Evolutionary conservation across 2,888 invertebrate species (phyloP).

Genomic region (Drosophila formosana): DNA sequence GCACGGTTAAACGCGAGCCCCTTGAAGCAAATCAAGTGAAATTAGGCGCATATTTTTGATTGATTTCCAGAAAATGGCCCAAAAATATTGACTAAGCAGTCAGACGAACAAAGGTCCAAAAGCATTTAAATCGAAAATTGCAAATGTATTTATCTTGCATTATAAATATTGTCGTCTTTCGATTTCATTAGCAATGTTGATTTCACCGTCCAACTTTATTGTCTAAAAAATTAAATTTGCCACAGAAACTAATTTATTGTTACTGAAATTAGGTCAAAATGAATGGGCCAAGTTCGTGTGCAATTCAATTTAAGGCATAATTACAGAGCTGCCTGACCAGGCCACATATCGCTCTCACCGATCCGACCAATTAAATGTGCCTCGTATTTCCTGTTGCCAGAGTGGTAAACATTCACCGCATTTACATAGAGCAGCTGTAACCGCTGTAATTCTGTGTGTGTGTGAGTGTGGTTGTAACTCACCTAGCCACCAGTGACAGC

Average conservation of each 20-base stretch:
- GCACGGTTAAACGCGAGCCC: constrained; percentile 50
- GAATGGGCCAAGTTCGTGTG: constrained; percentile 48
- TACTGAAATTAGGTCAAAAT: constrained; percentile 21
- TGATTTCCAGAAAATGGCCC: constrained; percentile 24
- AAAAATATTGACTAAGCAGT: constrained; percentile 16
- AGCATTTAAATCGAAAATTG: constrained; percentile 4
- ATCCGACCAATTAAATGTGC: constrained; percentile 51
- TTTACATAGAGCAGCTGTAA: constrained; percentile 43
- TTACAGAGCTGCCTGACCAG: constrained; percentile 36
- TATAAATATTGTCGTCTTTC: background rate
- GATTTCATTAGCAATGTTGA: background rate
- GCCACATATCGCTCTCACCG: constrained; percentile 12
- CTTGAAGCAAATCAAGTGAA: constrained; percentile 40
- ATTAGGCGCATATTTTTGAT: constrained; percentile 54
- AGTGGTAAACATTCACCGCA: constrained; percentile 20
- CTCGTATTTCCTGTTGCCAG: constrained; percentile 34
- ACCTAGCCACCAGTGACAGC: constrained; percentile 94
- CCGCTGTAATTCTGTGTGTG: constrained; percentile 14
- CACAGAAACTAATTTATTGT: background rate
- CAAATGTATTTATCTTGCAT: constrained; percentile 3
- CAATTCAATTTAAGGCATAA: constrained; percentile 47
- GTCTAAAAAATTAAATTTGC: background rate
- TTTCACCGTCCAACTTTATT: too few relatives aligned
- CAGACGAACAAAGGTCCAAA: constrained; percentile 9
- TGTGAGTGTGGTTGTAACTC: constrained; percentile 62